Evolutionary conservation across 1,140 invertebrate species (phyloP), one percentile per base, ranked within the genome.

Genomic region (Apis laboriosa): DNA sequence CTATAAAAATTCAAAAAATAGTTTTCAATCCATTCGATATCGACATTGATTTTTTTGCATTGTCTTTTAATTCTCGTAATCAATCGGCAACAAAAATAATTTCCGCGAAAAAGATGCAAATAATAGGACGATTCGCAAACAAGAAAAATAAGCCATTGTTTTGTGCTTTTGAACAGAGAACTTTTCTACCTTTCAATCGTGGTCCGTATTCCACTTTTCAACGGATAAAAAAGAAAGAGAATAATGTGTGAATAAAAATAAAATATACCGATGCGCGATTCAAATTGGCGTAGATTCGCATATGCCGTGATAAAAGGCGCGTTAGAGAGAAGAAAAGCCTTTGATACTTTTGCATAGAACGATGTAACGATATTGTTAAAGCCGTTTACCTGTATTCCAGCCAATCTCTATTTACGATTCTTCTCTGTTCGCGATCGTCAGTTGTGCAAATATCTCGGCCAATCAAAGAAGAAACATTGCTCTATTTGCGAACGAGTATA

Each of bases 201-300:
- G 34, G 12, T 17, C 61, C 34, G 61, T 34, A 21, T 66, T 28
- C 61, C 71, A 19, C 24, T 75, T 75, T 67, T 67, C 72, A 63
- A 28, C 58, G 58, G 12, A 7, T 15, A 5, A 55, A 55, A 21
- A 13, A 21, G 8, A 15, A 13, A 1, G 55, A 11, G 55, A 21
- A 15, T 49, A 24, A 24, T 24, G 21, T 13, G 67, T 49, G 58
- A 81, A 81, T 77, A 77, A 81, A 81, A 81, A 81, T 81, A 81
- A 81, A 81, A 77, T 77, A 77, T 73, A 9, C 73, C 72, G 64
- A 28, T 55, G 55, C 43, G 73, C 53, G 13, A 61, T 24, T 60
- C 56, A 19, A 61, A 79, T 71, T 67, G 68, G 51, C 68, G n/a
- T 12, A 24, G 71, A 64, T 76, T 68, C 73, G 64, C 63, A 24